Evolutionary conservation across 2,888 invertebrate genomes (phyloP).

Genomic region (Apamea sordens): DNA sequence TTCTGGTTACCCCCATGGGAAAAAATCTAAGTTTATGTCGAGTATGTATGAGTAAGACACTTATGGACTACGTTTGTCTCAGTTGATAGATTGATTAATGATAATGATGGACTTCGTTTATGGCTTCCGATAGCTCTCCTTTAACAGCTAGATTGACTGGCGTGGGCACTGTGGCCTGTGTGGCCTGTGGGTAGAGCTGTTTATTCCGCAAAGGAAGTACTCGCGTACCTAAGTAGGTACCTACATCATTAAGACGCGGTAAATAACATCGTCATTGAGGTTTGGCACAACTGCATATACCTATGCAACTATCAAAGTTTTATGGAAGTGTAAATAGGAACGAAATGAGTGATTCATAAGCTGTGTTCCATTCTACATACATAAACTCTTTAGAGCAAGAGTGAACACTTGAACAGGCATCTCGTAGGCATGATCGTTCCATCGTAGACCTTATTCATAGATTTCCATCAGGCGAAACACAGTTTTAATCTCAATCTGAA

Average conservation of each 20-base stretch:
- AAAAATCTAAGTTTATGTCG: constrained; percentile 3
- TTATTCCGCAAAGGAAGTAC: constrained; percentile 24
- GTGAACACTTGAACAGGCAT: not conserved
- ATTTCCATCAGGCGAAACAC: not conserved
- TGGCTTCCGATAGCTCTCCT: constrained; percentile 8
- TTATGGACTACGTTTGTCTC: constrained; percentile 7
- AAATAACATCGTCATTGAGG: not conserved
- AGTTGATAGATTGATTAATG: constrained; percentile 8
- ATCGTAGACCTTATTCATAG: not conserved
- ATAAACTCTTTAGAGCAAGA: not conserved
- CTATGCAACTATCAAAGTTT: not conserved
- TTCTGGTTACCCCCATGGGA: not conserved
- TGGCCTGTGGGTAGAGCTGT: constrained; percentile 8
- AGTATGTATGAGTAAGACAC: not conserved
- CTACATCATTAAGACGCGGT: constrained; percentile 1
- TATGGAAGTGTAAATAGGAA: constrained; percentile 9
- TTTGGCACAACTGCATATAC: constrained; percentile 7
- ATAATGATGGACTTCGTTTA: constrained; percentile 10
- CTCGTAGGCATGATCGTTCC: not conserved
- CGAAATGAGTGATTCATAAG: not conserved
- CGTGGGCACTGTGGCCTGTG: constrained; percentile 28
- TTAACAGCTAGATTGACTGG: constrained; percentile 28
- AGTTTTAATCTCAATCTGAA: not conserved
- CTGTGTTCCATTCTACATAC: not conserved
- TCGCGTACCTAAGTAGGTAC: not conserved